A percentile compares a stretch with the other conserved stretches of the same genome.
Conservation (phyloP, 2,113 vertebrate genomes). For the Psittacula cyanocephala region DNA sequence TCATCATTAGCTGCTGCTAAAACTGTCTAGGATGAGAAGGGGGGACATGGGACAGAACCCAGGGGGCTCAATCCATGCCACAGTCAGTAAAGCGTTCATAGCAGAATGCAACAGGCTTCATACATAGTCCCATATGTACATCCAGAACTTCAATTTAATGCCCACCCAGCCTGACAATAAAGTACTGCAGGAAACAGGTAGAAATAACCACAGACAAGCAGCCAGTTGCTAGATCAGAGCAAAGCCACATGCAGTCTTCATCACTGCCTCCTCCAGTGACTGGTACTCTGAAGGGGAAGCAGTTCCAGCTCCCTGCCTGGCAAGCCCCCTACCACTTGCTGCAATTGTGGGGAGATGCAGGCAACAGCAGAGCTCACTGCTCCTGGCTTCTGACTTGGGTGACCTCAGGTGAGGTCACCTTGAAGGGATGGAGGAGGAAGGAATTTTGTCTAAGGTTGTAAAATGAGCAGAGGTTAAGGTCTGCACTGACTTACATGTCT, state of each 20-base stretch:
- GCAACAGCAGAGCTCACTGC: background rate
- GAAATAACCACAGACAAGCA: background rate
- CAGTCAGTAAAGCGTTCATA: background rate
- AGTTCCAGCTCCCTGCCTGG: background rate
- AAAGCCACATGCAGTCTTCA: background rate
- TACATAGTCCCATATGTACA: background rate
- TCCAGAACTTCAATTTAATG: background rate
- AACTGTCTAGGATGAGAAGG: background rate
- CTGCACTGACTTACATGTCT: fast-evolving
- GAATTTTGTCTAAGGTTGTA: background rate
- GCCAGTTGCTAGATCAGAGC: background rate
- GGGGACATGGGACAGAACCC: background rate
- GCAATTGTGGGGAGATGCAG: background rate
- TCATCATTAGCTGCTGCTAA: background rate
- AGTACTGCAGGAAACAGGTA: background rate
- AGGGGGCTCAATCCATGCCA: background rate
- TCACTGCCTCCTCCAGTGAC: background rate
- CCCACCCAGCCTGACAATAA: background rate
- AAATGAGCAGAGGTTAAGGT: background rate
- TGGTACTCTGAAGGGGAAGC: background rate
- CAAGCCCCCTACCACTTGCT: background rate
- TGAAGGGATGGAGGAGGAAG: background rate
- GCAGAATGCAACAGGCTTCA: background rate
- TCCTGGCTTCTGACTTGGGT: background rate
- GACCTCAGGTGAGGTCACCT: background rate